Evolutionary conservation across 1,140 invertebrate species (phyloP).

Genomic region (Anadara kagoshimensis): DNA sequence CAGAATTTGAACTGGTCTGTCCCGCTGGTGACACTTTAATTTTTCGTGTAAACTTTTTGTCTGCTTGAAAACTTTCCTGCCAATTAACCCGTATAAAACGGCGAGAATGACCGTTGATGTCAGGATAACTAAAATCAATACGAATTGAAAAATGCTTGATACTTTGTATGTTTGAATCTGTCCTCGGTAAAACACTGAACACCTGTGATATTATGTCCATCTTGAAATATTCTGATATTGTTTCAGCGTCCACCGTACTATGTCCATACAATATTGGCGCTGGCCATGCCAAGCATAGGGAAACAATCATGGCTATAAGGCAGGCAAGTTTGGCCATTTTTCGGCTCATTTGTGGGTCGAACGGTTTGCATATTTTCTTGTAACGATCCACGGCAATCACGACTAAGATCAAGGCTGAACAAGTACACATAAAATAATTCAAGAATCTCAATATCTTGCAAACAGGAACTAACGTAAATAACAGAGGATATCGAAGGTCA

Average conservation of each 20-base stretch:
- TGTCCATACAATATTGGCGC: conserved; percentile 48
- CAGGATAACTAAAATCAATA: conserved; percentile 12
- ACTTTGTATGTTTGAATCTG: conserved; percentile 15
- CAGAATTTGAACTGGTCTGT: neutral
- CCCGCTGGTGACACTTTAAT: neutral
- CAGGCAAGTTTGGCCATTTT: conserved; percentile 42
- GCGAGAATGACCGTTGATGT: neutral
- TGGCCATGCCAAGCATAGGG: conserved; percentile 47
- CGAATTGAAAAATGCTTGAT: conserved; percentile 16
- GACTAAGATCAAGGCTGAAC: conserved; percentile 43
- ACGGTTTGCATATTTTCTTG: conserved; percentile 51
- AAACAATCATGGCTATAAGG: conserved; percentile 24
- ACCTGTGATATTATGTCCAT: conserved; percentile 17
- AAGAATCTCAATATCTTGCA: conserved; percentile 55
- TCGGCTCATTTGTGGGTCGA: conserved; percentile 25
- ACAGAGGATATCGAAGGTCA: conserved; percentile 44
- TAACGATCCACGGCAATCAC: conserved; percentile 58
- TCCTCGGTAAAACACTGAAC: conserved; percentile 17
- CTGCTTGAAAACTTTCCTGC: conserved; percentile 5
- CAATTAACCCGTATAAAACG: conserved; percentile 17
- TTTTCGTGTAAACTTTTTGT: conserved; percentile 3
- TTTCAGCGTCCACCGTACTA: conserved; percentile 13
- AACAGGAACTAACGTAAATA: conserved; percentile 35
- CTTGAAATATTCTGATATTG: neutral
- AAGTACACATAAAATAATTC: conserved; percentile 50